Base-by-base conservation (phyloP, 1,140 invertebrate species). In the Brachionus manjavacas region DNA sequence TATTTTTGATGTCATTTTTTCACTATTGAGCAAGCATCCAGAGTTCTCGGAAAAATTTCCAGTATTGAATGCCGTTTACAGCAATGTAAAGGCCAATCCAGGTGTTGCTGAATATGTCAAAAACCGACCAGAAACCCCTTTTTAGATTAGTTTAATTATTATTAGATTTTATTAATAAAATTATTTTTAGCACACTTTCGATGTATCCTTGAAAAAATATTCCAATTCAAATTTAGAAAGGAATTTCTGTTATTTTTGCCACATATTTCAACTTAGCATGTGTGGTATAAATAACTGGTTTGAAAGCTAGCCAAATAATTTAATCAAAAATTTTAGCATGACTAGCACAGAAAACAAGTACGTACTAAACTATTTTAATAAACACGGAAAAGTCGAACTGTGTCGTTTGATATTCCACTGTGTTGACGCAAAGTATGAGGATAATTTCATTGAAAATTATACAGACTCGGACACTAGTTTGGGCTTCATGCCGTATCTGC, bases 381-480 rank as follows among this genome's bases (percentile, higher is more conserved):
- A 6, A 20, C 52, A 49, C 16, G 83, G 83, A 39, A 72, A 68
- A 74, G 83, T 74, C 2, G 84, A 87, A 68, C 78, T 85, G 8
- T 70, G 55, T 39, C 76, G 86, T 12, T 79, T 86, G 31, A 79
- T 87, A 8, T 87, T 87, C 31, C 84, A 86, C 20, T 81, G 83
- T 55, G 85, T 85, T 1, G 81, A 72, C 9, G 81, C 84, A 11
- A 52, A 84, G 9, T 87, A 85, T 78, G 85, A 86, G 76, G 86
- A 87, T 70, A 78, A 86, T 46, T 72, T 86, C n/a, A 81, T 87
- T 43, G 84, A 85, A 60, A 81, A 81, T 81, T 68, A 43, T 11
- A 81, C 52, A 0, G 79, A 81, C 25, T 81, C 79, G n/a, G 79
- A 68, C 60, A 81, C 72, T 7, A 76, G 43, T 31, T 76, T 76